Conservation (phyloP, 2,888 invertebrate species). For the Tetheella fluctuosa region DNA sequence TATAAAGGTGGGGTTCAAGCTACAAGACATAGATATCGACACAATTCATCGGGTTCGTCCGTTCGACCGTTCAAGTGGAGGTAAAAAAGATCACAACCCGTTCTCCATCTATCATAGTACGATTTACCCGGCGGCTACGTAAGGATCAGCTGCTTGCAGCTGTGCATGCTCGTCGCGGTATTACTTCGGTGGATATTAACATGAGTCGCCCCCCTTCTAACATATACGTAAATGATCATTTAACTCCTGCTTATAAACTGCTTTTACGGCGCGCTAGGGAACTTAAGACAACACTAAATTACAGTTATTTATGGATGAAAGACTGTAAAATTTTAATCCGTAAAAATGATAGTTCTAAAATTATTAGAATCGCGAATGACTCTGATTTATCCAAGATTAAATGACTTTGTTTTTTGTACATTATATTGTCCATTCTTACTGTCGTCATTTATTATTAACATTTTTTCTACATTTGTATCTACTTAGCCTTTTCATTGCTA, state of each 20-base stretch:
- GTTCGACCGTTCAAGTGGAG: background rate
- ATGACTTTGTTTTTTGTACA: background rate
- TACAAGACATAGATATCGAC: background rate
- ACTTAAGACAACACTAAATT: background rate
- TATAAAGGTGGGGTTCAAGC: background rate
- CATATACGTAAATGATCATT: background rate
- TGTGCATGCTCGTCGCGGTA: background rate
- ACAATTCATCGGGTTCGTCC: background rate
- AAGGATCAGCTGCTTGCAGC: background rate
- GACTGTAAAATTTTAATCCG: no score
- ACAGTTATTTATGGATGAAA: background rate
- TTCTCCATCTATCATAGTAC: background rate
- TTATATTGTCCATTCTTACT: no score
- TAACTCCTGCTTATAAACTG: background rate
- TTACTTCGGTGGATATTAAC: background rate
- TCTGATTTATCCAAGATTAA: background rate
- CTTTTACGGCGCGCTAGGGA: background rate
- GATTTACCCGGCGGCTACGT: background rate
- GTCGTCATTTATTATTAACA: no score
- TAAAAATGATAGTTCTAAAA: background rate
- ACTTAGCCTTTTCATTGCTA: no score
- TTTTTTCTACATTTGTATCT: no score
- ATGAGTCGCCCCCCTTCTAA: background rate
- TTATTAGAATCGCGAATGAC: background rate
- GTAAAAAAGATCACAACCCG: background rate